Base-by-base conservation (phyloP, 2,113 vertebrate species). In the Pseudorhombus dupliciocellatus region DNA sequence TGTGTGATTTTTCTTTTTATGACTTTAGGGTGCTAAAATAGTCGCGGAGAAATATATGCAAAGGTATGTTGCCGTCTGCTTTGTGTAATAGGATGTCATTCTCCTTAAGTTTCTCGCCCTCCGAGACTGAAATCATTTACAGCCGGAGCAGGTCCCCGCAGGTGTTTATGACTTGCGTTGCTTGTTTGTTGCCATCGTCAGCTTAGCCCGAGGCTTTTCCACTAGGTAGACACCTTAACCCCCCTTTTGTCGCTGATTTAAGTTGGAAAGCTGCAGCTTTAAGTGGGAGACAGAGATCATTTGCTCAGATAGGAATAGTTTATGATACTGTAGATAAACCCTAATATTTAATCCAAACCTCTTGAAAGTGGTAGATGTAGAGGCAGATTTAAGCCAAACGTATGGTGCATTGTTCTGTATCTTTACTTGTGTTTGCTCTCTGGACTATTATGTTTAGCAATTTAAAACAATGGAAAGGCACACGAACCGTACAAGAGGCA, bases 161-260 rank as follows among this genome's bases (percentile, higher is more conserved):
- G 71, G 70, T 75, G 52, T 64, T 69, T 48, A 51, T 65, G 37
- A 76, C 83, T 75, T 84, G 50, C 20, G 9, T 56, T 71, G 73
- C 81, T 73, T 81, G 71, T 76, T 75, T 78, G 75, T 79, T 69
- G 73, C 59, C 74, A 71, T 82, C 77, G 61, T 69, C 61, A 24
- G 65, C 71, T 77, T 60, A 61, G 78, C 85, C 75, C n/a, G 15
- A 65, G 78, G 76, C 76, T 66, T 55, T 60, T 80, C 70, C 72
- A 31, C 54, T 63, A 57, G 42, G 54, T 16, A 67, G 46, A 58
- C 40, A 50, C 50, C 86, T 76, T 68, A 66, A 73, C 75, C 77
- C 70, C 53, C 51, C 69, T 78, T 57, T 44, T 62, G 30, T 46
- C 58, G 42, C 69, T 55, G 56, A 62, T 84, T 85, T 81, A 69